A percentile compares a stretch with the other conserved stretches of the same genome.
Evolutionary conservation across 2,888 invertebrate species (phyloP).

Genomic region (Anaspis maculata): DNA sequence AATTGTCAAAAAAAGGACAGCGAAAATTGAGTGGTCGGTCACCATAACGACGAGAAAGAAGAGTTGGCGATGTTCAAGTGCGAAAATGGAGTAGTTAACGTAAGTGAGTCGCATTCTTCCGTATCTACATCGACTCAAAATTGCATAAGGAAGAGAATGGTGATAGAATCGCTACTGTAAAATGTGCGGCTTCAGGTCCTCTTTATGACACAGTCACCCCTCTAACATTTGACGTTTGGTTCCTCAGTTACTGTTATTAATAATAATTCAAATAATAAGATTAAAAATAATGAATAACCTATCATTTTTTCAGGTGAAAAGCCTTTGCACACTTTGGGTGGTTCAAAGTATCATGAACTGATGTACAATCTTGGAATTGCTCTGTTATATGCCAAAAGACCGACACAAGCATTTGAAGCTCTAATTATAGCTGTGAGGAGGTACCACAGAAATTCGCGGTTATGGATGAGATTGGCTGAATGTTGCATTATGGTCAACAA

Average conservation of each 20-base stretch:
- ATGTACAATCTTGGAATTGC: constrained; percentile 80
- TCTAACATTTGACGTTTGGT: constrained; percentile 17
- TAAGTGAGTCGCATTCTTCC: no score
- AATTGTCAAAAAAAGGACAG: no score
- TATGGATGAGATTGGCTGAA: constrained; percentile 91
- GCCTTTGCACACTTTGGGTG: constrained; percentile 55
- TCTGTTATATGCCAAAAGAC: constrained; percentile 70
- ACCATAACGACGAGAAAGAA: no score
- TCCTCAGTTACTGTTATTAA: background rate
- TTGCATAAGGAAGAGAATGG: no score
- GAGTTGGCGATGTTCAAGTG: no score
- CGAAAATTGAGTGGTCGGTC: no score
- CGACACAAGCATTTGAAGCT: constrained; percentile 83
- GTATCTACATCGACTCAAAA: no score
- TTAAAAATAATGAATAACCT: no score
- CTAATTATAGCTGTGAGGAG: constrained; percentile 77
- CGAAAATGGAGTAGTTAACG: no score
- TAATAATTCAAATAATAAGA: constrained; percentile 3
- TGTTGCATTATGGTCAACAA: constrained; percentile 69
- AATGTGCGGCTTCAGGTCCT: no score
- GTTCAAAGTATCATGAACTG: constrained; percentile 55
- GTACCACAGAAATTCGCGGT: constrained; percentile 77
- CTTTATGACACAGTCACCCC: no score
- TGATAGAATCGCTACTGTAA: no score
- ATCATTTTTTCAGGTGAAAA: constrained; percentile 38